phyloP scores from a whole-genome alignment of 2,888 invertebrate species.

The Tricholauxania praeusta region DNA sequence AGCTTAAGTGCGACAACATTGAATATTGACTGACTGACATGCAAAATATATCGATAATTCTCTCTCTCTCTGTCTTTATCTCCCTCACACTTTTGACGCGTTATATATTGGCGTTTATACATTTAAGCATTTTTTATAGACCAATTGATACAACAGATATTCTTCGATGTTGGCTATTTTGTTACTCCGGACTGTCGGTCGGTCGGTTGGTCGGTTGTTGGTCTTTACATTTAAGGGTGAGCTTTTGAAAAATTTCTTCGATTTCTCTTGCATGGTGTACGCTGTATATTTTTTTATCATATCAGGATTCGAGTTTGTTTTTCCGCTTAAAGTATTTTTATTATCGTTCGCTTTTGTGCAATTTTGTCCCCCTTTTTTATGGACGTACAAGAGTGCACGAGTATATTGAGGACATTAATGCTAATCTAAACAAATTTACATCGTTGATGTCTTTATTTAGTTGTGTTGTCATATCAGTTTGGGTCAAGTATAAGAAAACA shows the following conservation, averaged over 20 bases:
- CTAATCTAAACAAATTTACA: conserved; percentile 65
- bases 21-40: conserved; percentile 17
- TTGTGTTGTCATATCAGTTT: conserved; percentile 19
- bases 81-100: not conserved
- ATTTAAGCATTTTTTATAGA: conserved; percentile 28
- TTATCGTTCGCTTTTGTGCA: conserved; percentile 47
- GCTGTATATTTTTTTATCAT: conserved; percentile 31
- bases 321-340: conserved; percentile 66
- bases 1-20: conserved; percentile 54
- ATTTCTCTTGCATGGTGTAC: not conserved
- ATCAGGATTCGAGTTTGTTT: conserved; percentile 60
- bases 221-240: conserved; percentile 13
- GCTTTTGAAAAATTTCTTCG: not conserved
- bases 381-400: conserved; percentile 11
- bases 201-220: too few relatives aligned
- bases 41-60: conserved; percentile 23
- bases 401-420: conserved; percentile 53
- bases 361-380: conserved; percentile 21
- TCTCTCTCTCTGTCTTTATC: conserved; percentile 1
- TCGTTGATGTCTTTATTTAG: conserved; percentile 45
- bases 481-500: conserved; percentile 29
- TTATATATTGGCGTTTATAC: not conserved
- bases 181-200: conserved; percentile 5
- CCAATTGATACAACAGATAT: conserved; percentile 22
- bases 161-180: conserved; percentile 29